Evolutionary conservation across 2,797 vertebrate genomes (phyloP).

Genomic region (Crocodylus rhombifer): DNA sequence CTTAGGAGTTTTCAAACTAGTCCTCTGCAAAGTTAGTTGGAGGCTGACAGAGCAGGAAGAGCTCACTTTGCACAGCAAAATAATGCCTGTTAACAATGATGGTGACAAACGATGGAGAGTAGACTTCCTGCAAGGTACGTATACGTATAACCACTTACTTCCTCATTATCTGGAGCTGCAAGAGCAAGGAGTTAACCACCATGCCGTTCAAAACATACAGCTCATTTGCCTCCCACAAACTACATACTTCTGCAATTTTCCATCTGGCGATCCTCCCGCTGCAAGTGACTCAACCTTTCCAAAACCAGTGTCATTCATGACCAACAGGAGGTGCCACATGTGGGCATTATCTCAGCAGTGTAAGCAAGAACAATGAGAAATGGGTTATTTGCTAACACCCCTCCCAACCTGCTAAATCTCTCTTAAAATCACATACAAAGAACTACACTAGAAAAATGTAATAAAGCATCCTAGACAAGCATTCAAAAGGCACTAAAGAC

Average conservation of each 20-base stretch:
- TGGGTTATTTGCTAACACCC: rapidly evolving
- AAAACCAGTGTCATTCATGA: not conserved
- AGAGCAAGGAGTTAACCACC: not conserved
- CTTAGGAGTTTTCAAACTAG: not conserved
- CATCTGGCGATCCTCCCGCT: not conserved
- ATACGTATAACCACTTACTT: not conserved
- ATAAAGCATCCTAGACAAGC: not conserved
- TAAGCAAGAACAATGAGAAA: not conserved
- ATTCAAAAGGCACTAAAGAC: no score
- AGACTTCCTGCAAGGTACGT: not conserved
- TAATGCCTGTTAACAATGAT: not conserved
- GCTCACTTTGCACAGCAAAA: not conserved
- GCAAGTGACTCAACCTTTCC: not conserved
- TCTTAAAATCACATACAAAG: not conserved
- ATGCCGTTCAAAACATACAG: not conserved
- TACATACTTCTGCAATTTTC: not conserved
- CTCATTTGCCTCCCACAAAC: not conserved
- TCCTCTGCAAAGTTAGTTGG: not conserved
- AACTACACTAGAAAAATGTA: not conserved
- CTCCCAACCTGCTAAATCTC: rapidly evolving
- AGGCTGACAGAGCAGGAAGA: not conserved
- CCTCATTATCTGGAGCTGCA: not conserved
- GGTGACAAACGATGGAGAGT: not conserved
- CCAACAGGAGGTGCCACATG: not conserved
- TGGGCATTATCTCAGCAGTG: not conserved